Evolutionary conservation across 1,140 invertebrate species (phyloP), one percentile per base, ranked within the genome.

Genomic region (Penaeus chinensis): DNA sequence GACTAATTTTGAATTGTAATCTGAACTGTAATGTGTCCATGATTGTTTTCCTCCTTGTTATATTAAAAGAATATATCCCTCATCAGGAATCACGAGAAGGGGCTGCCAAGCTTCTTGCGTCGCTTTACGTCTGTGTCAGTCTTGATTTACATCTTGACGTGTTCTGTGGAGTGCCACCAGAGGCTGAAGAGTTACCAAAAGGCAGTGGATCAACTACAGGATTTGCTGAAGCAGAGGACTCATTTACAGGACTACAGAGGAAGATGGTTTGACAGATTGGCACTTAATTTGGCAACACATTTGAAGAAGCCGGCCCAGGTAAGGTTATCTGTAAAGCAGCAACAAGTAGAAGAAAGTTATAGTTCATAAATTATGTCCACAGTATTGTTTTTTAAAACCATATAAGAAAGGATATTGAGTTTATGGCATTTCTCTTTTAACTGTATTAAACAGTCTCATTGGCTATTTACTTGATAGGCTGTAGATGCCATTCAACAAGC

Each of bases 241-340:
- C 93, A 94, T 89, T 91, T 92, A 71, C 85, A 88, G 37, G 91
- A 93, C 71, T 93, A 93, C 87, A 91, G 93, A 60, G 94, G 93
- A 19, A 91, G 92, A 47, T 94, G 93, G 93, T 94, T 92, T 90
- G 93, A 94, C 87, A 90, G 94, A 84, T 89, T 94, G 27, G 92
- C 93, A 20, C 91, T 94, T 0, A 94, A 94, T 89, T 91, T 93
- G 22, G 93, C 94, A 69, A 92, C 91, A 74, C 93, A 94, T 91
- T 90, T 94, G 47, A 94, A 94, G 90, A 90, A 91, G 80, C 92
- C 91, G 76, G 65, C 61, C 8, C 24, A n/a, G 80, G 90, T 74
- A 82, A 93, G 79, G 61, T 81, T 10, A 54, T 74, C n/a, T 24
- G 0, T 24, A 22, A 4, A 22, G 32, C 32, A 20, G 60, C 16